These are phyloP conservation scores for Tor tambroides DNA, from an alignment of 2,113 vertebrate genomes.

Conservation along the genomic window DNA sequence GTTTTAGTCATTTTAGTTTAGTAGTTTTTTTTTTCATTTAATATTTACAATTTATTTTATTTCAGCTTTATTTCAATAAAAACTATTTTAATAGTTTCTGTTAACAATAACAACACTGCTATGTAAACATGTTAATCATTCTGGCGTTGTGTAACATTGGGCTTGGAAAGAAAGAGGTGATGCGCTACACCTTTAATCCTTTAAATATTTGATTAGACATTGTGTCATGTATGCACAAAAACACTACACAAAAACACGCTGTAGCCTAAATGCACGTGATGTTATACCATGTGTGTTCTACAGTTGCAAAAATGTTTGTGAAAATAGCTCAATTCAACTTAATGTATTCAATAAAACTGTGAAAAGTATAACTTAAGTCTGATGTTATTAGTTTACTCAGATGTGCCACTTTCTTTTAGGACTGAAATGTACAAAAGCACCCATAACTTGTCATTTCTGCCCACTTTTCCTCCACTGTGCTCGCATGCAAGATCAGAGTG, in stretches of 20 bases:
- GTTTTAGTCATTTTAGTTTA: neutral
- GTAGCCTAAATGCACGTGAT: neutral
- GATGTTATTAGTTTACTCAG: neutral
- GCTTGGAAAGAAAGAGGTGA: neutral
- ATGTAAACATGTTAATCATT: neutral
- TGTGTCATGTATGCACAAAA: neutral
- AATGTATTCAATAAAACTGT: neutral
- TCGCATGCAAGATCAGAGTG: slow-evolving; percentile 49
- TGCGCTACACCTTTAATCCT: neutral
- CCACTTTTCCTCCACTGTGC: slow-evolving; percentile 40
- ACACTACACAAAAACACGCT: neutral
- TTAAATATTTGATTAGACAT: neutral
- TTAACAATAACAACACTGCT: neutral
- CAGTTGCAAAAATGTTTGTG: neutral
- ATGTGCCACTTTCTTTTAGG: neutral
- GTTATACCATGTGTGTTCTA: neutral
- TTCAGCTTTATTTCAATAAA: neutral
- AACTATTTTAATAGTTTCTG: neutral
- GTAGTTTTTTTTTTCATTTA: too few species aligned
- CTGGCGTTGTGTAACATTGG: neutral
- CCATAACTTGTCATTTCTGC: neutral
- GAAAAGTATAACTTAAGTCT: neutral
- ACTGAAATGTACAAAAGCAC: neutral
- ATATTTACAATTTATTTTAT: too few species aligned
- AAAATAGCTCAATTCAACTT: neutral